Base-by-base conservation (phyloP, 2,797 vertebrate genomes). In the Balearica regulorum region DNA sequence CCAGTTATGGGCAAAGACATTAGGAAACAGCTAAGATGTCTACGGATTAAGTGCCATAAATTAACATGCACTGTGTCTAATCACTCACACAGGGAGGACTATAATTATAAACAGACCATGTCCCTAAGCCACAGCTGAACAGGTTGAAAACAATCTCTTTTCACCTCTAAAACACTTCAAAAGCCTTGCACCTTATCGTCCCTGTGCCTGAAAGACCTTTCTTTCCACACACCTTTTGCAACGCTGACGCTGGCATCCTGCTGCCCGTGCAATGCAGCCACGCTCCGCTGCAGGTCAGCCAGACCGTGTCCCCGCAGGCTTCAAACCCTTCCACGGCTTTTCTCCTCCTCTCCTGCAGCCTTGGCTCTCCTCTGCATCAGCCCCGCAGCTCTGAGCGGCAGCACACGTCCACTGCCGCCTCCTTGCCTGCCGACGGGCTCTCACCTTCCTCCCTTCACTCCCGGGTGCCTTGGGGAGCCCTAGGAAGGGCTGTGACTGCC, bases 391-490 rank as follows among this genome's bases (percentile, higher is more conserved):
- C 37, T 19, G 57, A 83, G 29, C 3, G 5, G 57, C 65, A 68
- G 19, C 13, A 7, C 2, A 0, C 7, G 3, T 71, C 31, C 35
- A 54, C 16, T 83, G 60, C 72, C 6, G 1, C 33, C 58, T 64
- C 61, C 48, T 81, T 2, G 2, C 35, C 29, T 33, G 48, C 58
- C 3, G 1, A 10, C 0, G 0, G 48, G 26, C 33, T 86, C 49
- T 49, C 54, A 60, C 16, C 31, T 53, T 80, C 57, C 24, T 71
- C 26, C 69, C 57, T 70, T 83, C 71, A 72, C 3, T 16, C 44
- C 26, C 0, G 0, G 3, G 5, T 44, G 54, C 46, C 33, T 17
- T 39, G 48, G 28, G 18, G 16, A 78, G 13, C 33, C 26, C 66
- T 44, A 44, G 33, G 29, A 75, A 83, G 20, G 26, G 41, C 1